Evolutionary conservation across 2,113 vertebrate species (phyloP).

Genomic region (Chionomys nivalis): DNA sequence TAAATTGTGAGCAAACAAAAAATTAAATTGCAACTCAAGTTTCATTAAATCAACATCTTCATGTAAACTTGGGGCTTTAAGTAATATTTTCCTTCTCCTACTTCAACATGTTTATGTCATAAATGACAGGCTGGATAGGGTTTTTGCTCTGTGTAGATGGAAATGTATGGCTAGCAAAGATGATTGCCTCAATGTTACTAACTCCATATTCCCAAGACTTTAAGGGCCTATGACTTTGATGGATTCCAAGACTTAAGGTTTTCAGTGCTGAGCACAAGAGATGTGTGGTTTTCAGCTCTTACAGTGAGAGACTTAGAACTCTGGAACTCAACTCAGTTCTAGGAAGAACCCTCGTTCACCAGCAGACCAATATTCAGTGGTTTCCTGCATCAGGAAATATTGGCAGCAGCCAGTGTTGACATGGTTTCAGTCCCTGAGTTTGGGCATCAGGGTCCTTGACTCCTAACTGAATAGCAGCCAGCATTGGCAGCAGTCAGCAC

Average conservation of each 20-base stretch:
- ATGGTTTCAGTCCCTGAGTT: too few relatives aligned
- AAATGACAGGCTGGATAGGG: neutral
- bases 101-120: neutral
- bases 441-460: neutral
- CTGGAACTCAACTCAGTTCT: too few relatives aligned
- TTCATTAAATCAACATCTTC: conserved; percentile 6
- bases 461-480: neutral
- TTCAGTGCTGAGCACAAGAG: neutral
- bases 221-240: too few relatives aligned
- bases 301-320: neutral
- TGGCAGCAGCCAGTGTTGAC: neutral
- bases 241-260: neutral
- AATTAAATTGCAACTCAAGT: neutral
- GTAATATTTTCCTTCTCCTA: neutral
- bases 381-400: too few relatives aligned
- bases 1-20: neutral
- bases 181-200: too few relatives aligned
- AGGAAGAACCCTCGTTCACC: too few relatives aligned
- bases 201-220: neutral
- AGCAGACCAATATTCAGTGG: too few relatives aligned
- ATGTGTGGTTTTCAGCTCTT: neutral
- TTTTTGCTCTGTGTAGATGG: neutral
- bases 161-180: neutral
- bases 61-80: neutral
- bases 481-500: too few relatives aligned